These are phyloP conservation scores for Muscicapa comitata DNA, from an alignment of 2,797 vertebrate genomes.

Conservation along the genomic window DNA sequence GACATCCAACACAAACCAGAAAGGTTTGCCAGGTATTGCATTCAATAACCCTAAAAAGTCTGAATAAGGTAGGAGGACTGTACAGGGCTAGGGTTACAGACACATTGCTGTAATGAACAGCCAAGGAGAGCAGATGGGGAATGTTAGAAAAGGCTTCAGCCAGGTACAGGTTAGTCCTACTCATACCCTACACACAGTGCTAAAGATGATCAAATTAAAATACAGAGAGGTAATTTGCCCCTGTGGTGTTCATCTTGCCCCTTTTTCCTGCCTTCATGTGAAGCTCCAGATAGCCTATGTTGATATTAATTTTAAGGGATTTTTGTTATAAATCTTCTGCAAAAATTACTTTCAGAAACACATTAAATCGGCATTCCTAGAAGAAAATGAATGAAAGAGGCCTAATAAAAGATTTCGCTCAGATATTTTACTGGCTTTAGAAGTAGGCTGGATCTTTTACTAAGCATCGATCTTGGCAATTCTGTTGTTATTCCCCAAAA, in stretches of 20 bases:
- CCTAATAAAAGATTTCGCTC: background rate
- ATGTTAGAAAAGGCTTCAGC: background rate
- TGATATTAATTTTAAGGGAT: background rate
- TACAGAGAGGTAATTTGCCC: background rate
- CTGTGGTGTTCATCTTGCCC: background rate
- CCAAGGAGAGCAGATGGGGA: background rate
- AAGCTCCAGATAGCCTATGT: background rate
- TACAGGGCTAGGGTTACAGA: background rate
- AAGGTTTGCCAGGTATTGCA: conserved; percentile 19
- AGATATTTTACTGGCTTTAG: background rate
- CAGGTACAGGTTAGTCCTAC: background rate
- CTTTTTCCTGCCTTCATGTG: background rate
- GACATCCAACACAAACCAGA: background rate
- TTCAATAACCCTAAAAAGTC: conserved; percentile 16
- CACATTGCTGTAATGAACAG: background rate
- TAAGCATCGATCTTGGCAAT: background rate
- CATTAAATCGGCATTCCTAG: background rate
- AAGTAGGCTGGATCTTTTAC: background rate
- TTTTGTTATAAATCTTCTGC: background rate
- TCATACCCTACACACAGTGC: background rate
- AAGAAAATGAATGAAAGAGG: background rate
- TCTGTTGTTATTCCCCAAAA: background rate
- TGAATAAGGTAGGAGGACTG: background rate
- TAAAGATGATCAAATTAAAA: background rate
- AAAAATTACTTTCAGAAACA: background rate